Percentiles rank a stretch among this genome's conserved stretches.
Evolutionary conservation across 2,797 vertebrate species (phyloP).

Genomic region (Streptopelia turtur): DNA sequence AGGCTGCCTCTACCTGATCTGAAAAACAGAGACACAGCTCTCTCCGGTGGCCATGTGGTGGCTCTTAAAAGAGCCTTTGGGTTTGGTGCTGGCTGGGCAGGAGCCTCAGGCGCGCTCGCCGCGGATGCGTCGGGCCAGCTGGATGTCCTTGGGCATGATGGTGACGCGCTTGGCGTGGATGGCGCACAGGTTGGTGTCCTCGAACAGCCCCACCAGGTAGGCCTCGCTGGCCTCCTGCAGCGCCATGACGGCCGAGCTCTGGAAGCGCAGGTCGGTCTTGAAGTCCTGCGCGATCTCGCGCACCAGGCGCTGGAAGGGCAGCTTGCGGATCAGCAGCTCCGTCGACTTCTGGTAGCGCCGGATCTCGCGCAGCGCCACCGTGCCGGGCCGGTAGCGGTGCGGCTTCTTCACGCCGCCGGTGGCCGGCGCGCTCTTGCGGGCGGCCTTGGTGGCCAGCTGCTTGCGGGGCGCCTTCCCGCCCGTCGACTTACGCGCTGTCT

Average conservation of each 20-base stretch:
- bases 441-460: slow-evolving; percentile 73
- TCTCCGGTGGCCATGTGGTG: not conserved
- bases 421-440: slow-evolving; percentile 90
- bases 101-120: not conserved
- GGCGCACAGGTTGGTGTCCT: slow-evolving; percentile 91
- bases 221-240: slow-evolving; percentile 90
- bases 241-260: slow-evolving; percentile 82
- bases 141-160: slow-evolving; percentile 95
- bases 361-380: slow-evolving; percentile 82
- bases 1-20: too few species aligned
- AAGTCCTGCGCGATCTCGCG: slow-evolving; percentile 83
- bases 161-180: slow-evolving; percentile 92
- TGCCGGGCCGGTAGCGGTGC: slow-evolving; percentile 85
- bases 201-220: slow-evolving; percentile 88
- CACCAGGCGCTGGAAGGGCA: slow-evolving; percentile 82
- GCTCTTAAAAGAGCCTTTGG: slow-evolving; percentile 82
- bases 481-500: not conserved
- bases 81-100: not conserved
- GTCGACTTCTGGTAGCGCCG: slow-evolving; percentile 85
- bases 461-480: slow-evolving; percentile 70
- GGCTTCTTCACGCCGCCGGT: slow-evolving; percentile 92
- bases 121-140: slow-evolving; percentile 85
- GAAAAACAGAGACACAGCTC: slow-evolving; percentile 75
- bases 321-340: slow-evolving; percentile 78
- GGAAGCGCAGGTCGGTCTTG: slow-evolving; percentile 82